A percentile compares a stretch with the other conserved stretches of the same genome.
Conservation (phyloP, 1,140 invertebrate species). For the Plutomurus gul region DNA sequence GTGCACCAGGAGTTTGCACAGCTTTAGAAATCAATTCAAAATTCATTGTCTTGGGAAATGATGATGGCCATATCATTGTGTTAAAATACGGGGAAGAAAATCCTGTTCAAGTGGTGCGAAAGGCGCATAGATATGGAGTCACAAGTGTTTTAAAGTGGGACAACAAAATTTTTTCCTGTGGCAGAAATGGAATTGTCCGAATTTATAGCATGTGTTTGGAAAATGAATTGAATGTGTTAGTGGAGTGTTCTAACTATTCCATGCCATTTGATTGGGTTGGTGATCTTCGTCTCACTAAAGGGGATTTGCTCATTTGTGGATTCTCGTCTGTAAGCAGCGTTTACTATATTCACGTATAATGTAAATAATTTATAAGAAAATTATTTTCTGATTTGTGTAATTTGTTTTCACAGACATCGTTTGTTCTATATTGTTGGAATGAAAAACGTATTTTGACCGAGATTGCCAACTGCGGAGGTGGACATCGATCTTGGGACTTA, state of each 20-base stretch:
- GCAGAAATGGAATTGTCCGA: background rate
- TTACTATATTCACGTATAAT: background rate
- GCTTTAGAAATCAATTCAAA: background rate
- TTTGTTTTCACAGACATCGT: background rate
- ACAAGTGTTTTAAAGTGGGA: background rate
- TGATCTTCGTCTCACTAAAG: background rate
- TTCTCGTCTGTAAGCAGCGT: background rate
- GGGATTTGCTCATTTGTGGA: background rate
- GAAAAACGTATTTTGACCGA: background rate
- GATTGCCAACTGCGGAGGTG: background rate
- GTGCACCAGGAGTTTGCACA: background rate
- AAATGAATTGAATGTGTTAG: background rate
- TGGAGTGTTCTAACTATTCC: background rate
- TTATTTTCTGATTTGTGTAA: background rate
- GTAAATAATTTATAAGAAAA: background rate
- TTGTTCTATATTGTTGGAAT: constrained; percentile 6
- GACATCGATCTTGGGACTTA: constrained; percentile 9
- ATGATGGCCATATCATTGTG: background rate
- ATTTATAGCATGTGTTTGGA: background rate
- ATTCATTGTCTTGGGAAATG: background rate
- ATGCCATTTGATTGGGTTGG: constrained; percentile 13
- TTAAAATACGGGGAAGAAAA: background rate
- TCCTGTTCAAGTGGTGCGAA: background rate
- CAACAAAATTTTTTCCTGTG: background rate
- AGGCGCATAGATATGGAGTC: background rate